Evolutionary conservation across 53 echinoderm and acorn worm genomes (phyloP).

Genomic region (Henricia sp.): DNA sequence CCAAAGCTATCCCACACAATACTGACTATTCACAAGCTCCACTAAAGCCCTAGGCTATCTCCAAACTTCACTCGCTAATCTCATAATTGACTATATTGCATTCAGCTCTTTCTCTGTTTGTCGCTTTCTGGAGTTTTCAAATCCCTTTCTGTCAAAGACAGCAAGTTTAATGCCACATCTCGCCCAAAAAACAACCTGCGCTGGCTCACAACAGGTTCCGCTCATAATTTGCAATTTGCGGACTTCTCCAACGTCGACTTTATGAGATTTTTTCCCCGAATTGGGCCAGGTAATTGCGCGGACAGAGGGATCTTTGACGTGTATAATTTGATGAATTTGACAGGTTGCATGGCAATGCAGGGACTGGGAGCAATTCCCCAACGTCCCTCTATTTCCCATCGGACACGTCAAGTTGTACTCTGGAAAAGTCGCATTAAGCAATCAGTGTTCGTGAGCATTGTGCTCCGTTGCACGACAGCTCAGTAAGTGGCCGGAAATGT

Average conservation of each 20-base stretch:
- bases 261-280: constrained; percentile 39
- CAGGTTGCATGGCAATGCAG: constrained; percentile 23
- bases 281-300: constrained; percentile 51
- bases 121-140: no score
- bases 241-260: constrained; percentile 17
- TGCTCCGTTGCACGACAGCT: constrained; percentile 13
- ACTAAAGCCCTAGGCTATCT: constrained; percentile 3
- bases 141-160: not conserved
- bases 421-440: constrained; percentile 47
- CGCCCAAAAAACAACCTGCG: constrained; percentile 15
- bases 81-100: constrained; percentile 40
- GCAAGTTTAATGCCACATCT: constrained; percentile 28
- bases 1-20: constrained; percentile 20
- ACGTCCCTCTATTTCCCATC: constrained; percentile 7
- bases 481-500: constrained; percentile 36
- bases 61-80: constrained; percentile 51
- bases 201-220: constrained; percentile 16
- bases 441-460: constrained; percentile 46
- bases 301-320: constrained; percentile 37
- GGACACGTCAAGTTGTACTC: constrained; percentile 25
- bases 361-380: constrained; percentile 20
- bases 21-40: constrained; percentile 21
- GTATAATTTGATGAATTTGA: constrained; percentile 60
- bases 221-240: constrained; percentile 35
- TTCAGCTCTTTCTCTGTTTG: not conserved